Conservation (phyloP, 2,888 invertebrate genomes). For the Notodromas monacha region DNA sequence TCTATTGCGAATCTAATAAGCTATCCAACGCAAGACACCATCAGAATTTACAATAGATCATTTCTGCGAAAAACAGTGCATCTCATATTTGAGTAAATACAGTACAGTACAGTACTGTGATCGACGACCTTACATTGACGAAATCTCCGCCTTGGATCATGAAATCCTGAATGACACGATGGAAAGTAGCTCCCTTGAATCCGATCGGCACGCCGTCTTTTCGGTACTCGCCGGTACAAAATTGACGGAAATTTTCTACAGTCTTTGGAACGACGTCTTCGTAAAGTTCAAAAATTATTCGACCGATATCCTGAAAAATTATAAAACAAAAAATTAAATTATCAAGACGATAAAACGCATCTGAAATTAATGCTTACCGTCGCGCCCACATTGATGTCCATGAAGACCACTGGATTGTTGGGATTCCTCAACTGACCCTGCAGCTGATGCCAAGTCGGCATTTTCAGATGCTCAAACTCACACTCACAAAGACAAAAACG, state of each 20-base stretch:
- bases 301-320: constrained; percentile 47
- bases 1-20: no score
- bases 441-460: constrained; percentile 85
- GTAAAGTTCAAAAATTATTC: constrained; percentile 90
- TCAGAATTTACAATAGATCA: no score
- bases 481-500: no score
- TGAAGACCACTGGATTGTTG: constrained; percentile 91
- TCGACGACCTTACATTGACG: constrained; percentile 42
- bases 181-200: constrained; percentile 82
- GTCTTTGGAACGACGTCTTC: constrained; percentile 86
- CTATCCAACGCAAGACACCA: no score
- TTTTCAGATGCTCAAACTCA: constrained; percentile 18
- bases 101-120: not conserved
- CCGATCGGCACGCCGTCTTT: constrained; percentile 85
- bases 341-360: not conserved
- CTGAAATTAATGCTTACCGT: constrained; percentile 29
- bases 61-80: no score
- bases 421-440: constrained; percentile 58
- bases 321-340: not conserved
- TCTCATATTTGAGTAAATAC: not conserved
- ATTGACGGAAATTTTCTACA: constrained; percentile 37
- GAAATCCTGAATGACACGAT: constrained; percentile 95
- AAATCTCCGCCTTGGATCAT: constrained; percentile 99
- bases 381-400: constrained; percentile 81
- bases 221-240: constrained; percentile 88